Evolutionary conservation across 2,797 vertebrate species (phyloP).

Genomic region (Bovichtus diacanthus): DNA sequence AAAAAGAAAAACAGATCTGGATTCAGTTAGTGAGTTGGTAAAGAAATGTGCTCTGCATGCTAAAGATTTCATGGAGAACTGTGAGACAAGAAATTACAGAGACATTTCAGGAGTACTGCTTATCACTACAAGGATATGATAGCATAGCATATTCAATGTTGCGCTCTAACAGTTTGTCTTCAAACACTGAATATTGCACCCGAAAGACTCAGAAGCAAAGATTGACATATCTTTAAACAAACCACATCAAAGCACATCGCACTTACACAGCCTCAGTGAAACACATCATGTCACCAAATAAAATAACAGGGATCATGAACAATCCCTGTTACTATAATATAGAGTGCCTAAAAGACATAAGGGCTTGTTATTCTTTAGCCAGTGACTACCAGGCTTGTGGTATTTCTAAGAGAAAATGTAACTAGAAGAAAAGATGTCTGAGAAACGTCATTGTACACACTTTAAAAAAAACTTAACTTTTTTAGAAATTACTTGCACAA

Average conservation of each 20-base stretch:
- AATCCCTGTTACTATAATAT: conserved; percentile 10
- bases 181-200: conserved; percentile 31
- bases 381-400: neutral
- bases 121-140: conserved; percentile 48
- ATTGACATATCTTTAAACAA: conserved; percentile 49
- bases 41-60: conserved; percentile 26
- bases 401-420: conserved; percentile 2
- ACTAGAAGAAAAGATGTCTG: neutral
- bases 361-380: neutral
- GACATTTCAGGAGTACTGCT: conserved; percentile 42
- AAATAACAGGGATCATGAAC: conserved; percentile 26
- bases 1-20: conserved; percentile 60
- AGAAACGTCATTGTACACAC: neutral
- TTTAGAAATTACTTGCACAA: neutral
- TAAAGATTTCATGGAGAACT: conserved; percentile 40
- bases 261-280: conserved; percentile 39
- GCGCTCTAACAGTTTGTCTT: conserved; percentile 47
- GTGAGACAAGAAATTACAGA: conserved; percentile 48
- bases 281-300: conserved; percentile 16
- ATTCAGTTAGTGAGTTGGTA: conserved; percentile 46
- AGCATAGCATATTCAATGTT: conserved; percentile 47
- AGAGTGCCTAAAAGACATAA: conserved; percentile 1
- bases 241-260: conserved; percentile 39
- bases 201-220: conserved; percentile 32
- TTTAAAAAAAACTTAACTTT: too few species aligned